A percentile compares a stretch with the other conserved stretches of the same genome.
phyloP scores from a whole-genome alignment of 2,113 vertebrate species.

The Callorhinus ursinus region DNA sequence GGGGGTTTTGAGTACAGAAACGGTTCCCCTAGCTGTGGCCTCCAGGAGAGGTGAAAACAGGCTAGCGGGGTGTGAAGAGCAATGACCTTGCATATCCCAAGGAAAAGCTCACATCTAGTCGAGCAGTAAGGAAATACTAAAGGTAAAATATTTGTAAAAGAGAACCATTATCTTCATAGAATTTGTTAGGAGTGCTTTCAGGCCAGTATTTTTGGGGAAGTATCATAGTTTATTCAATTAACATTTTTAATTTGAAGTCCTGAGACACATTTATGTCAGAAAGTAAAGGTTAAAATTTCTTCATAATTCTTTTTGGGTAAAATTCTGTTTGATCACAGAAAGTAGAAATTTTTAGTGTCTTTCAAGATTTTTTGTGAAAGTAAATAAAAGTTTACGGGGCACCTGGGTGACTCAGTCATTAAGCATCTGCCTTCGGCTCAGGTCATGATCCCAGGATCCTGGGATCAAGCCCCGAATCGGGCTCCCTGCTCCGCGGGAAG shows the following conservation, averaged over 20 bases:
- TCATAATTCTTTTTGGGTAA: neutral
- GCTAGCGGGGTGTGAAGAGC: too few species aligned
- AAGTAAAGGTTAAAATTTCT: neutral
- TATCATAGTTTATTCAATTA: neutral
- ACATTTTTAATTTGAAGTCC: conserved; percentile 23
- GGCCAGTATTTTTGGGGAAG: neutral
- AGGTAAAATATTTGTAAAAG: neutral
- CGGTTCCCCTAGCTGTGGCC: neutral
- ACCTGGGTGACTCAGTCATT: too few species aligned
- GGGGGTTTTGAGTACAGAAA: neutral
- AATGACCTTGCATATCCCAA: neutral
- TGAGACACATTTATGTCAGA: neutral
- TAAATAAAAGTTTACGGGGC: neutral
- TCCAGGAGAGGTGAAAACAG: neutral
- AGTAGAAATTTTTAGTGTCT: neutral
- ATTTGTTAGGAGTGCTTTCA: neutral
- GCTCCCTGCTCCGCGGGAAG: too few species aligned
- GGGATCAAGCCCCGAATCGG: too few species aligned
- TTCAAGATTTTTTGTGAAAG: neutral
- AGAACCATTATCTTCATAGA: neutral
- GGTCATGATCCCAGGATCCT: too few species aligned
- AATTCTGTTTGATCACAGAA: neutral
- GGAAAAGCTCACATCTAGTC: neutral
- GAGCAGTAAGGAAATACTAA: neutral
- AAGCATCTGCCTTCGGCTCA: too few species aligned